phyloP scores from a whole-genome alignment of 2,888 invertebrate species.

The Ochropleura plecta region DNA sequence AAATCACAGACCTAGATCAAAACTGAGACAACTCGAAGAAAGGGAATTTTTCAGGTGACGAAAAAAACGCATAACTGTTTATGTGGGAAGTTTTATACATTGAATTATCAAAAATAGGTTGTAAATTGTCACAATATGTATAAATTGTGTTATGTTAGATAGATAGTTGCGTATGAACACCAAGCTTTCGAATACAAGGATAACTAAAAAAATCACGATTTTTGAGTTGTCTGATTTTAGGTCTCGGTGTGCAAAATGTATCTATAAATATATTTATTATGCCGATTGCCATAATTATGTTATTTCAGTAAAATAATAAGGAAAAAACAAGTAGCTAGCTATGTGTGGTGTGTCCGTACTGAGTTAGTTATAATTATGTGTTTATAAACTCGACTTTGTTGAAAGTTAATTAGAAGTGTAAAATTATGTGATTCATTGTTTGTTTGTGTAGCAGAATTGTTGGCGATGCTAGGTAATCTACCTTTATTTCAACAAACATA shows the following conservation, averaged over 20 bases:
- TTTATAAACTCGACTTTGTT: not conserved
- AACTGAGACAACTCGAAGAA: too few species aligned
- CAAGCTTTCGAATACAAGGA: too few species aligned
- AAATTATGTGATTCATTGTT: not conserved
- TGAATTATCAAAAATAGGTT: too few species aligned
- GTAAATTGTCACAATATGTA: too few species aligned
- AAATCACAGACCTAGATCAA: not conserved
- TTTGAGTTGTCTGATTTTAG: too few species aligned
- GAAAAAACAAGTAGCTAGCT: not conserved
- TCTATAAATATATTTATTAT: not conserved
- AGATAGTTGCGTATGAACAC: too few species aligned
- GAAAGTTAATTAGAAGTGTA: not conserved
- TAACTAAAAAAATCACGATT: too few species aligned
- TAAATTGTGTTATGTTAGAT: too few species aligned
- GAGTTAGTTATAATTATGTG: not conserved
- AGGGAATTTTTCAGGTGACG: too few species aligned
- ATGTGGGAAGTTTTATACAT: too few species aligned
- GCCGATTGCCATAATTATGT: not conserved
- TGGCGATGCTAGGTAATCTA: not conserved
- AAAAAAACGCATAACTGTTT: too few species aligned
- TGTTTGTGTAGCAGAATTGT: not conserved
- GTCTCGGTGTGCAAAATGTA: too few species aligned
- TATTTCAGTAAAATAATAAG: constrained; percentile 1
- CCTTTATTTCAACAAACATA: not conserved
- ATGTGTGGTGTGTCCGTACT: not conserved